Percentiles rank a stretch among this genome's conserved stretches.
phyloP scores from a whole-genome alignment of 2,113 vertebrate genomes.

The Propithecus coquereli region DNA sequence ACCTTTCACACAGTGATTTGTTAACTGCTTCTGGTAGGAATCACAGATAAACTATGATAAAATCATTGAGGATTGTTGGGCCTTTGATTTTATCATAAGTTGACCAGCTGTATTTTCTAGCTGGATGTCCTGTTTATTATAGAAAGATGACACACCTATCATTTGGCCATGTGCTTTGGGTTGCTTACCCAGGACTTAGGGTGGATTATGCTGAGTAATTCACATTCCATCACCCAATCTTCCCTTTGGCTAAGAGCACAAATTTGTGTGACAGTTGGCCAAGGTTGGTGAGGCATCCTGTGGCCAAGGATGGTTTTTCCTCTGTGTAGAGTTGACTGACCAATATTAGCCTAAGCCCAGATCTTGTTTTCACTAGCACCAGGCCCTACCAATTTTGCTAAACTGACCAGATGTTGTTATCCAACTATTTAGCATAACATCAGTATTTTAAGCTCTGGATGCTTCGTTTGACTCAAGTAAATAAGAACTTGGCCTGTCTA shows the following conservation, averaged over 20 bases:
- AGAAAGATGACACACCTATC: slow-evolving; percentile 45
- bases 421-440: not conserved
- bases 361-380: not conserved
- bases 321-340: not conserved
- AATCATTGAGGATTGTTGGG: not conserved
- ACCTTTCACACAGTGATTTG: not conserved
- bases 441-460: not conserved
- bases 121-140: slow-evolving; percentile 29
- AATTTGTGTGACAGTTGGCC: not conserved
- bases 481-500: slow-evolving; percentile 1
- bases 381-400: not conserved
- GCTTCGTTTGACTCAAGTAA: not conserved
- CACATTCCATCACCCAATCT: slow-evolving; percentile 12
- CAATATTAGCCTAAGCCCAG: not conserved
- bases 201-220: slow-evolving; percentile 42
- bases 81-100: slow-evolving; percentile 2
- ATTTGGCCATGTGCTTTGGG: not conserved
- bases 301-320: slow-evolving; percentile 10
- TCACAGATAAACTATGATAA: not conserved
- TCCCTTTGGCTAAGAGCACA: slow-evolving; percentile 23
- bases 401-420: not conserved
- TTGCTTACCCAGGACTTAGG: not conserved
- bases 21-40: not conserved
- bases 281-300: not conserved
- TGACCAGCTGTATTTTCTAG: not conserved